Evolutionary conservation across 35 echinoderm and acorn worm species (phyloP).

Genomic region (Apostichopus japonicus): DNA sequence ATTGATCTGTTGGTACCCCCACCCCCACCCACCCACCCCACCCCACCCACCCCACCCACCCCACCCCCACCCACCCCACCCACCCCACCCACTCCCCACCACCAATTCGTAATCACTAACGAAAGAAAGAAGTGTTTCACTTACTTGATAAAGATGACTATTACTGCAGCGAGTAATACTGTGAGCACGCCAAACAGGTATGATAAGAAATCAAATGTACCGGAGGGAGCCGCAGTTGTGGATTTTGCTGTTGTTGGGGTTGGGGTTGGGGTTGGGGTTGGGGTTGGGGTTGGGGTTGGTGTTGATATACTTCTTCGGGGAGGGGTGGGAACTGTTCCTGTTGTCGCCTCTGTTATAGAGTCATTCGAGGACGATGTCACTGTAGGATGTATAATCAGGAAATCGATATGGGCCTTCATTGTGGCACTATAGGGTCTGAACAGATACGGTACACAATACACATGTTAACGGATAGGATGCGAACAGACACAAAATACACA

Average conservation of each 20-base stretch:
- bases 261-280: background rate
- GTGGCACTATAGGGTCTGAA: no score
- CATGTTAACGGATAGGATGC: no score
- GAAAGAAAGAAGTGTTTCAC: background rate
- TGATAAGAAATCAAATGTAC: background rate
- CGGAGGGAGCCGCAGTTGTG: background rate
- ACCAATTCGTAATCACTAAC: no score
- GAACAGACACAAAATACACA: no score
- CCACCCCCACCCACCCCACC: no score
- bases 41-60: no score
- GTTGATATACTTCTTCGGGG: background rate
- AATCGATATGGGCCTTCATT: background rate
- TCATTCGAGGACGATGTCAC: background rate
- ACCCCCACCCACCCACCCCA: no score
- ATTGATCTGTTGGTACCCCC: no score
- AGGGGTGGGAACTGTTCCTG: background rate
- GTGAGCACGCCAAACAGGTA: background rate
- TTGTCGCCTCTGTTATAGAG: background rate
- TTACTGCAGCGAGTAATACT: background rate
- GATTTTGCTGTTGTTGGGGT: background rate
- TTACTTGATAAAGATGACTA: background rate
- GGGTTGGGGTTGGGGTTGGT: background rate
- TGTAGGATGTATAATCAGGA: background rate
- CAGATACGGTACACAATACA: no score
- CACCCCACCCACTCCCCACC: no score